Percentiles rank a stretch among this genome's conserved stretches.
phyloP scores from a whole-genome alignment of 1,140 invertebrate species.

The Batillaria attramentaria region DNA sequence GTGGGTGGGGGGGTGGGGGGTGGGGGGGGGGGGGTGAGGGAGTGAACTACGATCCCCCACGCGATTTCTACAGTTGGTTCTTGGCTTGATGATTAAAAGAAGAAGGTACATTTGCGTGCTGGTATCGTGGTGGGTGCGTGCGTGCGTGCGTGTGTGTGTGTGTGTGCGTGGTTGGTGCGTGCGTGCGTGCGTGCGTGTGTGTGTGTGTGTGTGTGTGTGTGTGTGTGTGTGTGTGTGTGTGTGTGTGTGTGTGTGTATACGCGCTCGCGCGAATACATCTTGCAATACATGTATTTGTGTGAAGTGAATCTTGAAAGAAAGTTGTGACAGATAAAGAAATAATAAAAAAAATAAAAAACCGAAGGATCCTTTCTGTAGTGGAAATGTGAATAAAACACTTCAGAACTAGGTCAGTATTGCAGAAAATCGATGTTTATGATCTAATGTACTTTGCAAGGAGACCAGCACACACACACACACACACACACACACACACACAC shows the following conservation, averaged over 20 bases:
- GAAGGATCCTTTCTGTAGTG: background rate
- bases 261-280: background rate
- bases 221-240: slow-evolving; percentile 16
- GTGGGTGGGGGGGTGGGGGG: too few relatives aligned
- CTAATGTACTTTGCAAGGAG: too few relatives aligned
- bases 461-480: too few relatives aligned
- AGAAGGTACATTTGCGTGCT: too few relatives aligned
- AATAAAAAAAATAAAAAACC: background rate
- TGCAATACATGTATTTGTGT: too few relatives aligned
- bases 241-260: background rate
- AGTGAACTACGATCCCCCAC: too few relatives aligned
- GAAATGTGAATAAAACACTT: background rate
- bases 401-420: background rate
- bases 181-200: background rate
- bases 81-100: too few relatives aligned
- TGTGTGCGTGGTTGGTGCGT: background rate
- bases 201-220: slow-evolving; percentile 10
- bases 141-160: slow-evolving; percentile 4
- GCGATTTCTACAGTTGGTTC: too few relatives aligned
- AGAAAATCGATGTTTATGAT: background rate
- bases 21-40: too few relatives aligned
- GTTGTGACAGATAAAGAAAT: background rate
- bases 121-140: too few relatives aligned
- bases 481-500: too few relatives aligned
- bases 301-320: too few relatives aligned